Evolutionary conservation across 2,888 invertebrate genomes (phyloP), one percentile per base, ranked within the genome.

Genomic region (Atethmia centrago): DNA sequence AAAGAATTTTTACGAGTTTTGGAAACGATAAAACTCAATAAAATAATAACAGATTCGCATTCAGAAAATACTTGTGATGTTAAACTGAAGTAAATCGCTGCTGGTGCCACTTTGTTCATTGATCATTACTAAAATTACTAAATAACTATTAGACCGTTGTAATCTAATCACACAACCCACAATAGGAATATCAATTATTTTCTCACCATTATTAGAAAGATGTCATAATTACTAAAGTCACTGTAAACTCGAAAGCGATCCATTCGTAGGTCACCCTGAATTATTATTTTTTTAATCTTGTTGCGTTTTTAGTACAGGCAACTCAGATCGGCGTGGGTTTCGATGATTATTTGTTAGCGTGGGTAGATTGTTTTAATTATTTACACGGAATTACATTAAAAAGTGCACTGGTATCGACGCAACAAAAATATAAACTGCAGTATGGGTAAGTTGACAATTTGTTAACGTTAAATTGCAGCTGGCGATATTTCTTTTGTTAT

Each of bases 251-350:
- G 71, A 71, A 65, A 36, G 45, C 16, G 14, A n/a, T 2, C 21
- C 51, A 47, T 53, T 59, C 53, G 53, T 59, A 71, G 42, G 7
- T 31, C 59, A 66, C 0, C 3, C 19, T 0, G 2, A 0, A 2
- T 2, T 2, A 10, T 12, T 53, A 21, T 49, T 51, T 51, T 53
- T 25, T 25, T 0, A 53, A 12, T 19, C 1, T 9, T 1, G 0
- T 5, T 5, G 51, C 21, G n/a, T 67, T 87, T 87, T 90, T 79
- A 71, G 12, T 21, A 65, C 82, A 90, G 92, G 94, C 94, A 96
- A 93, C 93, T 92, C 92, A 90, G 87, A 89, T 93, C 93, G 94
- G 96, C 96, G 95, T 95, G 95, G 96, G 96, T 95, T 93, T 91
- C 88, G 87, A 89, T 92, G 90, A 84, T 86, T 90, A 90, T 74